A percentile compares a stretch with the other conserved stretches of the same genome.
Evolutionary conservation across 2,113 vertebrate genomes (phyloP).

Genomic region (Sylvietta virens): DNA sequence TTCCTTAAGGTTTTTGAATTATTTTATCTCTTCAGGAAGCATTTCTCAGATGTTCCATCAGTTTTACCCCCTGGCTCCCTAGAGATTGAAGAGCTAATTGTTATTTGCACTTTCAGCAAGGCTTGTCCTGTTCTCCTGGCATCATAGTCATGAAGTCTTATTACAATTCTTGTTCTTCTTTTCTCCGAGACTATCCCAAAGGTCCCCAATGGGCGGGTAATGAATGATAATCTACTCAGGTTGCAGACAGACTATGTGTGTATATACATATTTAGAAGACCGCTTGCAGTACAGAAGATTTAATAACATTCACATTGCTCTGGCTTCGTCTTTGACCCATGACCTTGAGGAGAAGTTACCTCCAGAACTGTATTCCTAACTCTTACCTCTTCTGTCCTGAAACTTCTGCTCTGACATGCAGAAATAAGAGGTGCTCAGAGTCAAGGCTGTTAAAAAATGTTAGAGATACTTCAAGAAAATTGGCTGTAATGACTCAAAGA

Average conservation of each 20-base stretch:
- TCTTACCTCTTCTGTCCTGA: not conserved
- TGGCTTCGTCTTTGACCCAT: not conserved
- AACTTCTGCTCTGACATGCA: not conserved
- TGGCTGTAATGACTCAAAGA: not conserved
- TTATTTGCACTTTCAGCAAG: constrained; percentile 42
- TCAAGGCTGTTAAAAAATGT: not conserved
- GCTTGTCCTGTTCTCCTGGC: not conserved
- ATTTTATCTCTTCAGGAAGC: not conserved
- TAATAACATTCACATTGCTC: not conserved
- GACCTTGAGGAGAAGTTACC: not conserved
- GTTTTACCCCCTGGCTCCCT: not conserved
- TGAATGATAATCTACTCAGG: constrained; percentile 26
- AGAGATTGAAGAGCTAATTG: constrained; percentile 25
- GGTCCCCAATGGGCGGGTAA: not conserved
- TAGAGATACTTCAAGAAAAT: not conserved
- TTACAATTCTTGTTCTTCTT: not conserved
- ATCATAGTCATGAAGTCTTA: not conserved
- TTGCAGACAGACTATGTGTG: not conserved
- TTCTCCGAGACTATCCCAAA: not conserved
- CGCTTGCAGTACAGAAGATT: not conserved
- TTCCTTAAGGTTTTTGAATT: not conserved
- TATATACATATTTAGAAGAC: constrained; percentile 24
- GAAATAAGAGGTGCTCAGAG: not conserved
- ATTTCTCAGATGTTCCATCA: not conserved
- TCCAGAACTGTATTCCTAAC: not conserved